These are phyloP conservation scores for Mythimna albipuncta DNA, from an alignment of 2,888 invertebrate species.

Conservation along the genomic window DNA sequence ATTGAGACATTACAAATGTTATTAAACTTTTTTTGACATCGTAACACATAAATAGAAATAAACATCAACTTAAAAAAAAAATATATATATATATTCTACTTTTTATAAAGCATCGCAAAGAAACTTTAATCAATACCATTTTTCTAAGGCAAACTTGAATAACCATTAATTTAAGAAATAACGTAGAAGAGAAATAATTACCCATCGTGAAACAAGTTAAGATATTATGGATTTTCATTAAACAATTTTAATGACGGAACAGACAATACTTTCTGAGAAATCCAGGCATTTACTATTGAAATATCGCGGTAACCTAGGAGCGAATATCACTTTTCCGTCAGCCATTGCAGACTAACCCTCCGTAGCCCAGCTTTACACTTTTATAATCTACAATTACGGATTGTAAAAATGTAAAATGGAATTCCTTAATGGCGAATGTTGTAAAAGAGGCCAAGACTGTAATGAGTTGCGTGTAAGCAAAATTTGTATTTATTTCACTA, in stretches of 20 bases:
- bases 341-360: constrained; percentile 53
- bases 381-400: constrained; percentile 89
- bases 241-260: constrained; percentile 13
- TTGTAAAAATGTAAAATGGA: constrained; percentile 89
- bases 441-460: constrained; percentile 76
- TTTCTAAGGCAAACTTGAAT: neutral
- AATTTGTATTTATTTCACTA: constrained; percentile 78
- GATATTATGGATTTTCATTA: constrained; percentile 17
- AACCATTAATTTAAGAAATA: constrained; percentile 1
- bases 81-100: neutral
- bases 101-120: neutral
- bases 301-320: constrained; percentile 8
- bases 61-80: no score
- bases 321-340: constrained; percentile 26
- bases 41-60: neutral
- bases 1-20: constrained; percentile 5
- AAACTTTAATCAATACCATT: neutral
- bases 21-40: neutral
- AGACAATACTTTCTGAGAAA: constrained; percentile 8
- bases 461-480: constrained; percentile 82
- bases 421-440: constrained; percentile 81
- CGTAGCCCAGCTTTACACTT: constrained; percentile 78
- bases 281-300: constrained; percentile 10
- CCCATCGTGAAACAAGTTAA: constrained; percentile 8
- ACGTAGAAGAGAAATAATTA: constrained; percentile 13